A percentile compares a stretch with the other conserved stretches of the same genome.
Evolutionary conservation across 2,113 vertebrate genomes (phyloP).

Genomic region (Turdus rufiventris): DNA sequence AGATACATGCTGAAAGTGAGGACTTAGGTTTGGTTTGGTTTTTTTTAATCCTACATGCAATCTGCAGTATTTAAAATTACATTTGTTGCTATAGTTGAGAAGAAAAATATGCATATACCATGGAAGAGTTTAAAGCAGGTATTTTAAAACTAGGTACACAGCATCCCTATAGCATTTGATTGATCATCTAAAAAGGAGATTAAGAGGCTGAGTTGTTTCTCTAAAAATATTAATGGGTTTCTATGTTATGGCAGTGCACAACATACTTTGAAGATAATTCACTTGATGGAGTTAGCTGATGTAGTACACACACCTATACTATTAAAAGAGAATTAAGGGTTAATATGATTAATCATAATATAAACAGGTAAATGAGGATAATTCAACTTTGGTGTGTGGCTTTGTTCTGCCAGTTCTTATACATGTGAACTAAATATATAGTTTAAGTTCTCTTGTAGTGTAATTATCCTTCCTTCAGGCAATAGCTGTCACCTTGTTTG

Average conservation of each 20-base stretch:
- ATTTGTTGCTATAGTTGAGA: background rate
- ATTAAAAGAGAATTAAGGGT: background rate
- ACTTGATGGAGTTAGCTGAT: background rate
- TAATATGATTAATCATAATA: background rate
- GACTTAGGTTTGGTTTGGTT: background rate
- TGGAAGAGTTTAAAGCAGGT: background rate
- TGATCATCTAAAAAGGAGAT: background rate
- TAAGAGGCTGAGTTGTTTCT: background rate
- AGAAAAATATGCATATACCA: background rate
- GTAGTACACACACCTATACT: background rate
- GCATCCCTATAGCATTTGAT: background rate
- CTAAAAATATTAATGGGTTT: background rate
- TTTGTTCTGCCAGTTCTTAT: background rate
- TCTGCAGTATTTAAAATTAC: background rate
- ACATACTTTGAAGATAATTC: background rate
- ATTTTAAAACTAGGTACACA: background rate
- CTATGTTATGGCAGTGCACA: background rate
- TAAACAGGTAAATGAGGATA: background rate
- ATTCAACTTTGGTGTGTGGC: background rate
- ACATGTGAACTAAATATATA: background rate
- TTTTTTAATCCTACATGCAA: background rate
- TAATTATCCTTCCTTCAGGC: constrained; percentile 27
- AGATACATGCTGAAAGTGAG: background rate
- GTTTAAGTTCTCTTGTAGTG: background rate
- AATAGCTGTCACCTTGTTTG: background rate